Evolutionary conservation across 2,888 invertebrate species (phyloP).

Genomic region (Autographa pulchrina): DNA sequence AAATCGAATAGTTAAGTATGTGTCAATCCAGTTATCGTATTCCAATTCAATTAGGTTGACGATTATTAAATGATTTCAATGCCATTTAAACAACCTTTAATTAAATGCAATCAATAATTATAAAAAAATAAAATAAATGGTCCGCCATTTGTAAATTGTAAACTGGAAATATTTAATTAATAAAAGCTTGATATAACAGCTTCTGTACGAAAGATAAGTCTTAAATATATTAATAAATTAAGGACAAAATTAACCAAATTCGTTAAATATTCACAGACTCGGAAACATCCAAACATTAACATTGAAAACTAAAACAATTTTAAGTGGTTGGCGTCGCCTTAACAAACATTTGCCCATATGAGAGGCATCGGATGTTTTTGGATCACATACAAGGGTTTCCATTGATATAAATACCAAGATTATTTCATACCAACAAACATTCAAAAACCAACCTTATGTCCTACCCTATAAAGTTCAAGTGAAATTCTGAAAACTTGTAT

Average conservation of each 20-base stretch:
- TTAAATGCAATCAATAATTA: neutral
- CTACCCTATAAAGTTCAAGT: constrained; percentile 13
- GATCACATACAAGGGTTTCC: constrained; percentile 80
- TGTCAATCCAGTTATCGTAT: neutral
- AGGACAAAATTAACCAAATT: neutral
- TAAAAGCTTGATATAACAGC: no score
- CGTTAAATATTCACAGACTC: neutral
- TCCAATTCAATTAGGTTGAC: neutral
- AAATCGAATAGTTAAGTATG: neutral
- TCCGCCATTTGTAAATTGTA: neutral
- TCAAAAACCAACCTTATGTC: constrained; percentile 43
- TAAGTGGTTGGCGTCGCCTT: constrained; percentile 61
- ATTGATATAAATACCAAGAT: constrained; percentile 72
- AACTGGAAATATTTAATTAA: neutral
- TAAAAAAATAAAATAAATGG: neutral
- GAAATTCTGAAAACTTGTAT: constrained; percentile 3
- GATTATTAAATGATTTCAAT: neutral
- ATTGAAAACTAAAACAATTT: constrained; percentile 6
- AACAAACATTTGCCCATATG: constrained; percentile 75
- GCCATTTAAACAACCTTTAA: neutral
- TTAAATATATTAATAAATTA: no score
- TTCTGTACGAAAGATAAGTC: no score
- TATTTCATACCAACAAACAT: constrained; percentile 20
- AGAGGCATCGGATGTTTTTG: constrained; percentile 81
- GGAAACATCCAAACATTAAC: neutral